Conservation (phyloP, 1,140 invertebrate genomes). For the Halesus radiatus region DNA sequence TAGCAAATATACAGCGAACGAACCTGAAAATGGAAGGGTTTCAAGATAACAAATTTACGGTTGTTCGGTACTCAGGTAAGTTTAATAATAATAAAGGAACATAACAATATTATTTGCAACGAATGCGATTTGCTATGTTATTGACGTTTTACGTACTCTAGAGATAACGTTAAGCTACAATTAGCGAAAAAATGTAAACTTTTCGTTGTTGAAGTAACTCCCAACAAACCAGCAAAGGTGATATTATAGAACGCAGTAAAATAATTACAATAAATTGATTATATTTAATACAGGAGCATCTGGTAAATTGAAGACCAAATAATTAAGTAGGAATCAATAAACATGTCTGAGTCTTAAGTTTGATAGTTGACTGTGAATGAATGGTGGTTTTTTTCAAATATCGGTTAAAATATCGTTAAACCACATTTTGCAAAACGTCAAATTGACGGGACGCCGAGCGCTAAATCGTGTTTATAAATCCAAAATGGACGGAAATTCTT, state of each 20-base stretch:
- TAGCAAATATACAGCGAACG: neutral
- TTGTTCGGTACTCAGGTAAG: neutral
- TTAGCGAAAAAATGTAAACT: neutral
- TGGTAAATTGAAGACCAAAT: neutral
- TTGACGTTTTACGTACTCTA: neutral
- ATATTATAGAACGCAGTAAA: neutral
- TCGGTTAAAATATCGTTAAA: conserved; percentile 13
- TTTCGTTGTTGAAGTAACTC: neutral
- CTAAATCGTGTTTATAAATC: conserved; percentile 56
- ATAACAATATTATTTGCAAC: neutral
- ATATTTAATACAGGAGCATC: neutral
- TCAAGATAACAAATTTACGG: conserved; percentile 10
- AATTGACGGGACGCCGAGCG: conserved; percentile 52
- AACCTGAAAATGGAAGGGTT: conserved; percentile 21
- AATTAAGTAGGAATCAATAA: neutral
- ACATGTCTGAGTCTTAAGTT: neutral
- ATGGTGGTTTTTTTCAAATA: conserved; percentile 1
- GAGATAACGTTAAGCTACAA: neutral
- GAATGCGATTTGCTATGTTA: conserved; percentile 9
- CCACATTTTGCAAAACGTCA: conserved; percentile 51
- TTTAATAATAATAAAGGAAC: neutral
- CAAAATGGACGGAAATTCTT: conserved; percentile 64
- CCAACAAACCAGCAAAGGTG: neutral
- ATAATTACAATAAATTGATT: conserved; percentile 19
- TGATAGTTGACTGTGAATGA: neutral